Evolutionary conservation across 2,797 vertebrate species (phyloP), one percentile per base, ranked within the genome.

Genomic region (Mico argentatus): DNA sequence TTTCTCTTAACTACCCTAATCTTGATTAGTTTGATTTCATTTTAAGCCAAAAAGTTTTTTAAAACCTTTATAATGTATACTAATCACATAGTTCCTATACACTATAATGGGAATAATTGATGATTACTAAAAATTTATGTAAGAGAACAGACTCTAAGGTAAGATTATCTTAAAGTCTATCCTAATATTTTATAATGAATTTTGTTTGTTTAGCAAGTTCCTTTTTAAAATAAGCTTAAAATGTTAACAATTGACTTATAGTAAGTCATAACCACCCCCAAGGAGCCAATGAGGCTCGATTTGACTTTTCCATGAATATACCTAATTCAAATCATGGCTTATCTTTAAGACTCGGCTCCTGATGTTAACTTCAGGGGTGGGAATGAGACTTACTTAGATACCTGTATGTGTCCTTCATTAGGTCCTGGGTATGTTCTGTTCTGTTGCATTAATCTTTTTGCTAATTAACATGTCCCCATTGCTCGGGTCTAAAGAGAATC

Each of bases 161-260:
- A 61, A 87, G 36, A 7, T 70, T 80, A 44, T 90, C 39, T 73
- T 92, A 64, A 86, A 77, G 27, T 59, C 30, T 82, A 0, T 77
- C 82, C 82, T 93, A 91, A 67, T 2, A 82, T 79, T 93, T 72
- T 82, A 46, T 91, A 87, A 90, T 83, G n/a, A 85, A 89, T 89
- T 90, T 94, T 59, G 50, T 26, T 48, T 94, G n/a, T 91, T 92
- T 84, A 57, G 50, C 33, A 82, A 55, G 1, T 14, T 46, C 44
- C 50, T 96, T 72, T 52, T 70, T 59, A 93, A 59, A 76, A 92
- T 57, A 86, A 96, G 27, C 10, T 80, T 57, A 36, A 84, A 90
- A 50, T 92, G 48, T 80, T 36, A 52, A 30, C 11, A 80, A 10
- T 24, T 75, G 24, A 46, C 27, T 76, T 30, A 88, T 36, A 64